phyloP scores from a whole-genome alignment of 2,888 invertebrate genomes.

The Drosophila borborema region DNA sequence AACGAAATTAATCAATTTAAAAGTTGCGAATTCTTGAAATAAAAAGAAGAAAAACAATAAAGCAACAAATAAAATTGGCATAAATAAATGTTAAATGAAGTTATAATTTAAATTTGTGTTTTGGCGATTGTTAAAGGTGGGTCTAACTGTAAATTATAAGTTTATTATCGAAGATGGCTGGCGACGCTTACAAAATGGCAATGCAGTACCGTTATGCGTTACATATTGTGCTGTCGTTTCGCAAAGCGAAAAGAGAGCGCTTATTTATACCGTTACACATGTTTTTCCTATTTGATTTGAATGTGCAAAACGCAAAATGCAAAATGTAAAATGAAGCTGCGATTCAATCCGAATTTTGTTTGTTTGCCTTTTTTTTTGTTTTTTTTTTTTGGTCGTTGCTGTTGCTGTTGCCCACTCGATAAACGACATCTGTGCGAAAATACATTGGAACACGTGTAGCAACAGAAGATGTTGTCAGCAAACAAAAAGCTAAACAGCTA shows the following conservation, averaged over 20 bases:
- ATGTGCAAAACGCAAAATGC: slow-evolving; percentile 36
- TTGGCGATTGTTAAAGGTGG: slow-evolving; percentile 32
- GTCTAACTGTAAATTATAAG: slow-evolving; percentile 25
- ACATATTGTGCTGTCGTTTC: background rate
- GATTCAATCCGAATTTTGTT: slow-evolving; percentile 32
- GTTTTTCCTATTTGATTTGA: slow-evolving; percentile 28
- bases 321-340: slow-evolving; percentile 13
- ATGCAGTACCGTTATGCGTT: slow-evolving; percentile 29
- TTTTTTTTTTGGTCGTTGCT: background rate
- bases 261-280: slow-evolving; percentile 56
- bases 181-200: slow-evolving; percentile 26
- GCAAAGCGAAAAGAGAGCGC: slow-evolving; percentile 8
- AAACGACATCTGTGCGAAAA: slow-evolving; percentile 31
- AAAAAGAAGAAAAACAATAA: slow-evolving; percentile 19
- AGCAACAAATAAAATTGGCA: slow-evolving; percentile 30
- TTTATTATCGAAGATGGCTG: background rate
- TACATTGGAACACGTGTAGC: slow-evolving; percentile 28
- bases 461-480: slow-evolving; percentile 24
- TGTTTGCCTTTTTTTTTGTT: slow-evolving; percentile 19
- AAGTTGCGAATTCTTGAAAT: slow-evolving; percentile 33
- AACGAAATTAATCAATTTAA: slow-evolving; percentile 35
- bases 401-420: slow-evolving; percentile 25
- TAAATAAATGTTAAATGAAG: slow-evolving; percentile 38
- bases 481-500: slow-evolving; percentile 15
- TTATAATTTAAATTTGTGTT: slow-evolving; percentile 31